phyloP scores from a whole-genome alignment of 2,113 vertebrate genomes.

The Pluvianellus socialis region DNA sequence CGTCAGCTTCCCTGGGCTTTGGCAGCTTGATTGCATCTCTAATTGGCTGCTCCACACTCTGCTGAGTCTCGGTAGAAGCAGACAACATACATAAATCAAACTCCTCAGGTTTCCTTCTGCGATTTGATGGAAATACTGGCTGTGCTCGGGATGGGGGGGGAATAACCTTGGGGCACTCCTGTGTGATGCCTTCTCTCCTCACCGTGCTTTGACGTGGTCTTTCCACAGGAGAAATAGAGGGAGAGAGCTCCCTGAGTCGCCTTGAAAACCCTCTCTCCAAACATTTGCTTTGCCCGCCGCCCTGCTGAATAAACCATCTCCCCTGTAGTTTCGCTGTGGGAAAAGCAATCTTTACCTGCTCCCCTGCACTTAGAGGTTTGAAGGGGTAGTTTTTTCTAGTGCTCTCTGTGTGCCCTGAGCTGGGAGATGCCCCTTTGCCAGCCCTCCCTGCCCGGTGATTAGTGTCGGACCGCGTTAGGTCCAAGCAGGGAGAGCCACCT shows the following conservation, averaged over 20 bases:
- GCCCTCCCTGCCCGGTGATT: background rate
- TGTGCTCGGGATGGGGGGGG: background rate
- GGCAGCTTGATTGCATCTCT: background rate
- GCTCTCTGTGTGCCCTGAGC: background rate
- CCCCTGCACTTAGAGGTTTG: background rate
- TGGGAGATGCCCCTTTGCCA: background rate
- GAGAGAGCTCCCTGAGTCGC: background rate
- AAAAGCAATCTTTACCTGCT: constrained; percentile 5
- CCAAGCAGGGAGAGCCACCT: background rate
- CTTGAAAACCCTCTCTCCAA: background rate
- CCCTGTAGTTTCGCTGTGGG: background rate
- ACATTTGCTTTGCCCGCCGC: background rate
- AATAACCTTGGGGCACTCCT: background rate
- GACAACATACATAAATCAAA: constrained; percentile 35
- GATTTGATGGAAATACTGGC: background rate
- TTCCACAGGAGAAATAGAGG: background rate
- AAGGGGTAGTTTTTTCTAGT: background rate
- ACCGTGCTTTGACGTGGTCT: rapidly evolving
- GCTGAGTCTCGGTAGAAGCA: background rate
- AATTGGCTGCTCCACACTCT: constrained; percentile 5
- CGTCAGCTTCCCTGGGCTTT: background rate
- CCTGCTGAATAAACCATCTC: background rate
- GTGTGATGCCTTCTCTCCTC: background rate
- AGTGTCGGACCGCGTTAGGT: background rate
- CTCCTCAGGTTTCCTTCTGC: background rate